Base-by-base conservation (phyloP, 1,140 invertebrate genomes). In the Caenorhabditis remanei region DNA sequence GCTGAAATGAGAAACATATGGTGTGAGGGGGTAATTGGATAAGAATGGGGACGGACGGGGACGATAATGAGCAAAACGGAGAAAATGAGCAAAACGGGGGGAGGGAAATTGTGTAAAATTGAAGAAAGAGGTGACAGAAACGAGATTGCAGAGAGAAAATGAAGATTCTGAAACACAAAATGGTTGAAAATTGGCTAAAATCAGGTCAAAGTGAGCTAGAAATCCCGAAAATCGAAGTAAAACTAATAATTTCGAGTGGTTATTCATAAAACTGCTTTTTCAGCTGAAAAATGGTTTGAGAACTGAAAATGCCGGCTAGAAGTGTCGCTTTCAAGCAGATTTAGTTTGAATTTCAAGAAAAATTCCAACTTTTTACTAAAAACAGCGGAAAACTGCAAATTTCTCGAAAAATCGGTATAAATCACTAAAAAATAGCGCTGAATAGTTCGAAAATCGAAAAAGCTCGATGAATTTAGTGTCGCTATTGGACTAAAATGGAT, bases 1-100 rank as follows among this genome's bases (percentile, higher is more conserved):
- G 11, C 71, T 79, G 71, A 79, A 79, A 79, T 50, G 46, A 79
- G 43, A 71, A 71, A 71, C 65, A 71, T 71, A 71, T 43, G 41
- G 40, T 43, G 32, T 65, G 16, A 8, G n/a, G 21, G 61, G 61
- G 61, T 32, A 13, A 14, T 19, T 43, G 11, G 46, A n/a, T 9
- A 50, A 21, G 7, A 40, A 16, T 9, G 41, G 65, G 11, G 32
- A 40, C 8, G 63, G 19, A n/a, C 9, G 43, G 46, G 24, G 11
- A 21, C 8, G 56, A 58, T n/a, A 21, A 58, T 58, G 56, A 21
- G 56, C 4, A n/a, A 58, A 21, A 58, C 16, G 8, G 21, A n/a
- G 19, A 21, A n/a, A 58, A n/a, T 58, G 56, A 58, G 21, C 16
- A n/a, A 19, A 16, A 58, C 8, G n/a, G 21, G 4, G 4, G 19